Base-by-base conservation (phyloP, 64 coral and sea anemone species). In the Anthopleura sola region DNA sequence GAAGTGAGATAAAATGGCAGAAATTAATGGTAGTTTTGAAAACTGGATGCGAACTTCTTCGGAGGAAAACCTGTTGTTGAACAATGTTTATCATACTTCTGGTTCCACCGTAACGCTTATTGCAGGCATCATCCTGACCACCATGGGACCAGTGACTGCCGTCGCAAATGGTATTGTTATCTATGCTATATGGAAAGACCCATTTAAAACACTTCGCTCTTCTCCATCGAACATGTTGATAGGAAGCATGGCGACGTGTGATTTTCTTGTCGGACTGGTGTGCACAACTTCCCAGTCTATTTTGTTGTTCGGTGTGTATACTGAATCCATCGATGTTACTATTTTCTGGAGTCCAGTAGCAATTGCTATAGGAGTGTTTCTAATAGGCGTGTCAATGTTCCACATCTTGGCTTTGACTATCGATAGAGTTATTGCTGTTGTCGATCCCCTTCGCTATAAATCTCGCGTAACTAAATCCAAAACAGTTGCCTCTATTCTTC, bases 151-250 rank as follows among this genome's bases (percentile, higher is more conserved):
- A 2, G 21, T 90, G 15, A 75, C 75, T 55, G 36, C 57, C 4
- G 40, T 84, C 57, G 88, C 58, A 56, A 90, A 90, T 33, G 24
- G 29, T 7, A 26, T 90, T 66, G 81, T 90, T 31, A 17, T 90
- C 64, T 75, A 49, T 40, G 66, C 81, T 19, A 40, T 90, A 75
- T 90, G 88, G 88, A 90, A 90, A 84, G 88, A 90, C 54, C 88
- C 88, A 83, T 74, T 84, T 12, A 90, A 90, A 29, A 75, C 50
- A 60, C 88, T 84, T 44, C 68, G 88, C 17, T 75, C 68, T 17
- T 90, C 50, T 33, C 88, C 88, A 40, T 84, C 88, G 13, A 78
- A 78, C 31, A 74, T 84, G 32, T 76, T 90, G 14, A 49, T 90
- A 17, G 18, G 40, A 56, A 84, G 80, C 7, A 84, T 90, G 88